Base-by-base conservation (phyloP, 2,888 invertebrate genomes). In the Xestia ashworthii region DNA sequence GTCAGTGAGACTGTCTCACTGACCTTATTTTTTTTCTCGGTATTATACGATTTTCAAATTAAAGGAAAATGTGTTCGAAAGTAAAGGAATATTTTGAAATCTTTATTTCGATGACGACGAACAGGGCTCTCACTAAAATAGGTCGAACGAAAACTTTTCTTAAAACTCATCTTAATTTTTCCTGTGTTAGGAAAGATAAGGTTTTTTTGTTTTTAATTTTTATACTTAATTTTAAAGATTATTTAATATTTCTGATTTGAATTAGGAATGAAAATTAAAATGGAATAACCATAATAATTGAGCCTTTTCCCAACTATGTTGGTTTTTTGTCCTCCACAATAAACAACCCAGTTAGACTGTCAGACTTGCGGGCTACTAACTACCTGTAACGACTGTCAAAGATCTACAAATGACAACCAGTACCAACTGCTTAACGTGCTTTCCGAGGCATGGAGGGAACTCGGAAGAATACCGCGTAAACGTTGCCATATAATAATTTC, bases 1-100 rank as follows among this genome's bases (percentile, higher is more conserved):
- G n/a, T n/a, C n/a, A n/a, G n/a, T n/a, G n/a, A n/a, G n/a, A n/a
- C n/a, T n/a, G n/a, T n/a, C n/a, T 69, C 16, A 32, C 38, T 72
- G 62, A 60, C 44, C 62, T 72, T 76, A 74, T 77, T 67, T 46
- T 66, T 25, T 5, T 25, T 19, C 12, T 25, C n/a, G 38, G 16
- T 67, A 55, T 76, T 69, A 50, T 62, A 32, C 5, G 19, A 5
- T 81, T 73, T 38, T 22, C 9, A 64, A 67, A 72, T 60, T 53
- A 19, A 44, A 67, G 22, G 8, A 6, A 22, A 2, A 1, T 50
- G 41, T 25, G 11, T 22, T 14, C 16, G 60, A 16, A 70, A 81
- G 66, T 65, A 81, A 53, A 66, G 32, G n/a, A 46, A 44, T 44
- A 22, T 50, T 58, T 71, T 6, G 12, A 60, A 72, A 44, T 14